These are phyloP conservation scores for Zapus hudsonius DNA, from an alignment of 2,113 vertebrate species.

Conservation along the genomic window DNA sequence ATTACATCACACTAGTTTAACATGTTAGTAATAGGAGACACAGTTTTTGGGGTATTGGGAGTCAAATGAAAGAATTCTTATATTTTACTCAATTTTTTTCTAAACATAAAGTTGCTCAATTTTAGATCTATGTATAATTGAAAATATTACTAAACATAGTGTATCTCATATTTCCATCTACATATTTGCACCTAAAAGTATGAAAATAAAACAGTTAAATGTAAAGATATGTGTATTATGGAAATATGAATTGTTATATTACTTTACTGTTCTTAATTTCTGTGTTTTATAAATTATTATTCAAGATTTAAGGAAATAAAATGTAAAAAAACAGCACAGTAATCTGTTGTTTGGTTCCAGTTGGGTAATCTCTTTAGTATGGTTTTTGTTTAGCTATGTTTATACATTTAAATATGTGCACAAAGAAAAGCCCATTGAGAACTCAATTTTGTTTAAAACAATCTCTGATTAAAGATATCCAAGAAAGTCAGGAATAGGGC, in stretches of 20 bases:
- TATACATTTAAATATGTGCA: neutral
- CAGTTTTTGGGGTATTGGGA: too few relatives aligned
- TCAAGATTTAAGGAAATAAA: neutral
- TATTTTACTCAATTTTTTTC: neutral
- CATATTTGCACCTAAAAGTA: neutral
- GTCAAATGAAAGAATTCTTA: too few relatives aligned
- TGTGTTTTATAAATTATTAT: neutral
- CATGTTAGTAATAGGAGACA: neutral
- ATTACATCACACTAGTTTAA: neutral
- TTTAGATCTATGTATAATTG: neutral
- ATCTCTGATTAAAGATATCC: neutral
- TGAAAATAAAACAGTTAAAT: neutral
- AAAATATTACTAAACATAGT: neutral
- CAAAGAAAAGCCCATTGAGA: neutral
- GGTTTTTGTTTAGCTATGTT: neutral
- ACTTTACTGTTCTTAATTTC: neutral
- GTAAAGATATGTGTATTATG: neutral
- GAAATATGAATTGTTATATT: neutral
- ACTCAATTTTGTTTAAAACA: neutral
- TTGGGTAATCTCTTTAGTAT: too few relatives aligned
- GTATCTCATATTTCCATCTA: neutral
- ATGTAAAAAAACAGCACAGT: too few relatives aligned
- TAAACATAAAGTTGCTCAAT: neutral
- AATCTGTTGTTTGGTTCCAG: too few relatives aligned
- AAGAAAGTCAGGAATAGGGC: neutral